These are phyloP conservation scores for Agrilus biguttatus DNA, from an alignment of 2,888 invertebrate species.

Conservation along the genomic window DNA sequence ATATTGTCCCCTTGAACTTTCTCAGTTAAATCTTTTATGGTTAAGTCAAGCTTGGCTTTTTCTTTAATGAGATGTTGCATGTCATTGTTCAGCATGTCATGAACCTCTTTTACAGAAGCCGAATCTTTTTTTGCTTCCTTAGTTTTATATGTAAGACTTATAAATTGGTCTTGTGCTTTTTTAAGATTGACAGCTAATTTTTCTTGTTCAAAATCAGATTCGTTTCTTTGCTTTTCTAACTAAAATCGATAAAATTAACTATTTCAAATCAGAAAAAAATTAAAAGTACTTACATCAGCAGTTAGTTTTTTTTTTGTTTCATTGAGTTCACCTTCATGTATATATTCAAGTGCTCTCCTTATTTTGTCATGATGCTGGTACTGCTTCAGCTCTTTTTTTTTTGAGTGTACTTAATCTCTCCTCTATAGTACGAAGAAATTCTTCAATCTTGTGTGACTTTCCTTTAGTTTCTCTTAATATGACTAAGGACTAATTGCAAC, in stretches of 20 bases:
- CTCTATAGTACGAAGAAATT: constrained; percentile 90
- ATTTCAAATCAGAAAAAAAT: background rate
- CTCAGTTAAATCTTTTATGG: constrained; percentile 86
- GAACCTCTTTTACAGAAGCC: constrained; percentile 74
- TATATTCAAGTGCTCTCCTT: constrained; percentile 87
- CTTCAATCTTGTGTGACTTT: constrained; percentile 89
- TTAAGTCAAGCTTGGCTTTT: constrained; percentile 88
- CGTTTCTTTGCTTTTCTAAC: constrained; percentile 62
- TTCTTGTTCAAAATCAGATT: constrained; percentile 73
- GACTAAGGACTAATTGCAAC: constrained; percentile 90
- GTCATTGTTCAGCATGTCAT: constrained; percentile 81
- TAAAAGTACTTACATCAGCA: constrained; percentile 44
- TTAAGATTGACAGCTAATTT: constrained; percentile 62
- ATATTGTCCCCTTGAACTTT: constrained; percentile 94
- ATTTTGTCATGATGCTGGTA: constrained; percentile 98
- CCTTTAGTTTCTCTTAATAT: constrained; percentile 83
- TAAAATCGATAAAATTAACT: constrained; percentile 22
- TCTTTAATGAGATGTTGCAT: constrained; percentile 85
- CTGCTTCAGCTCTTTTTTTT: constrained; percentile 96
- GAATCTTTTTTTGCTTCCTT: constrained; percentile 87
- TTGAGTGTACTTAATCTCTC: constrained; percentile 86
- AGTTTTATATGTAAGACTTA: constrained; percentile 50
- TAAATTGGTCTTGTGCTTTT: constrained; percentile 56
- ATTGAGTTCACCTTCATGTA: constrained; percentile 89
- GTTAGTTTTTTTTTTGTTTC: constrained; percentile 86